Evolutionary conservation across 2,113 vertebrate species (phyloP).

Genomic region (Sapajus apella): DNA sequence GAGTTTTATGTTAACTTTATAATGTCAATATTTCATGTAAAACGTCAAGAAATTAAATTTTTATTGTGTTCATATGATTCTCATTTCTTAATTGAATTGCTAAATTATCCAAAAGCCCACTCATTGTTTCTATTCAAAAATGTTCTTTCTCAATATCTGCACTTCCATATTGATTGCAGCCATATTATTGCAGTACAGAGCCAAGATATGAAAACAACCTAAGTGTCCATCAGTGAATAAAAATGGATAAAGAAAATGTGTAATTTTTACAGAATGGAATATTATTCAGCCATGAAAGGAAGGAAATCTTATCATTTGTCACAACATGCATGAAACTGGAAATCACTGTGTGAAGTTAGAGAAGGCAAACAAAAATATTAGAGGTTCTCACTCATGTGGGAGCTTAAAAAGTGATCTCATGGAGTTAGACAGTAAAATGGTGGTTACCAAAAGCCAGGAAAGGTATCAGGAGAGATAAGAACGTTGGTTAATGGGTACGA

Average conservation of each 20-base stretch:
- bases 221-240: not conserved
- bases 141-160: not conserved
- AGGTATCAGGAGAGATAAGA: not conserved
- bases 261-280: not conserved
- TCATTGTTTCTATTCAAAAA: conserved; percentile 2
- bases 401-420: not conserved
- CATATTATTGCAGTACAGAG: not conserved
- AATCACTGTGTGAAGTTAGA: not conserved
- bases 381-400: not conserved
- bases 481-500: not conserved
- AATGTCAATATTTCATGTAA: conserved; percentile 52
- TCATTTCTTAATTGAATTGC: conserved; percentile 36
- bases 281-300: not conserved
- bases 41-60: conserved; percentile 25
- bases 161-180: not conserved
- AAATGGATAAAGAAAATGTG: not conserved
- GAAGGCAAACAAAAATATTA: not conserved
- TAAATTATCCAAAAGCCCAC: conserved; percentile 25
- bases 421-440: not conserved
- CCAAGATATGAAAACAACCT: not conserved
- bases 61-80: not conserved
- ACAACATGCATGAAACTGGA: not conserved
- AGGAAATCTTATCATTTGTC: not conserved
- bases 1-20: conserved; percentile 27
- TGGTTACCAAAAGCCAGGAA: not conserved